Conservation (phyloP, 2,113 vertebrate genomes). For the Oreochromis tanganicae region DNA sequence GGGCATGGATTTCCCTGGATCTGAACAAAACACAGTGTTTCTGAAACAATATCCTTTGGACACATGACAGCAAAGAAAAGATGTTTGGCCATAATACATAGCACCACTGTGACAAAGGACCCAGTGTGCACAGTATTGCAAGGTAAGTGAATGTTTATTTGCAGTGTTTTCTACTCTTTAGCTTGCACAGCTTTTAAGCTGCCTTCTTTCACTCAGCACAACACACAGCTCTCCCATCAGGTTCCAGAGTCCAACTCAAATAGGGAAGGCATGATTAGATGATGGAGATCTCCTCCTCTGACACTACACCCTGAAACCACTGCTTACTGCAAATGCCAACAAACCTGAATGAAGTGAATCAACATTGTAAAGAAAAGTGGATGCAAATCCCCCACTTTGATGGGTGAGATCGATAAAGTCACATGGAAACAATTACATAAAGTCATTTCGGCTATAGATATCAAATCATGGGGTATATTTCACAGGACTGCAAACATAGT, state of each 20-base stretch:
- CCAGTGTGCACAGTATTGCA: neutral
- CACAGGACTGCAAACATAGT: neutral
- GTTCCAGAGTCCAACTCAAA: neutral
- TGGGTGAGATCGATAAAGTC: neutral
- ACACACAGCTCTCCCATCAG: neutral
- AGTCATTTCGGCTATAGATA: neutral
- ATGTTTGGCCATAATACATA: neutral
- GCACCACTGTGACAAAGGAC: neutral
- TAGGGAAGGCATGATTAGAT: neutral
- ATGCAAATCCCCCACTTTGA: neutral
- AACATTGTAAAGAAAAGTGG: neutral
- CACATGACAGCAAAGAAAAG: neutral
- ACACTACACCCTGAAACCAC: neutral
- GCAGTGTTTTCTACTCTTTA: neutral
- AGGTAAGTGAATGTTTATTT: neutral
- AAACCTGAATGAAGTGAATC: neutral
- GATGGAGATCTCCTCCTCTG: neutral
- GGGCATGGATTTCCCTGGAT: neutral
- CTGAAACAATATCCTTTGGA: neutral
- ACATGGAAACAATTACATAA: neutral
- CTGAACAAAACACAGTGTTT: neutral
- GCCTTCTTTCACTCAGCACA: neutral
- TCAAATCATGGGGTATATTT: too few relatives aligned
- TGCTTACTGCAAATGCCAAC: neutral
- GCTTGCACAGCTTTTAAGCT: neutral